A percentile compares a stretch with the other conserved stretches of the same genome.
phyloP scores from a whole-genome alignment of 2,113 vertebrate genomes.

The Origma solitaria region DNA sequence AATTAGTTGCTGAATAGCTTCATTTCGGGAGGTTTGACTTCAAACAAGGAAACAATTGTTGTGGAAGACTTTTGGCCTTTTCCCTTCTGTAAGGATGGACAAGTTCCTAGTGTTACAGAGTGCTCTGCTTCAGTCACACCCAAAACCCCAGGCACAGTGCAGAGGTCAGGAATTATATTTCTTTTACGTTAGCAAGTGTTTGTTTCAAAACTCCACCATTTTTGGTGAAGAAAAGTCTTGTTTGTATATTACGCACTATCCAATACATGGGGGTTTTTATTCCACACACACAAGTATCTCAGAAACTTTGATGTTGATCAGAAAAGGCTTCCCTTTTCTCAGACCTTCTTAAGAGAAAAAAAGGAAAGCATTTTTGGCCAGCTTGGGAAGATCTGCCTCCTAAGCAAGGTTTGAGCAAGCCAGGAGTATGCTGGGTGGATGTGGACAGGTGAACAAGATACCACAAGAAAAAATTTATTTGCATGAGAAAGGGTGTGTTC shows the following conservation, averaged over 20 bases:
- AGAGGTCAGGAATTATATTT: not conserved
- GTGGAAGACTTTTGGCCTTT: not conserved
- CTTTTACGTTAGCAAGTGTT: not conserved
- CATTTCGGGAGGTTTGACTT: not conserved
- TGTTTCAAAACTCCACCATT: not conserved
- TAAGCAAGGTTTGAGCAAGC: not conserved
- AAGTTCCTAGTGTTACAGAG: not conserved
- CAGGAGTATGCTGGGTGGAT: not conserved
- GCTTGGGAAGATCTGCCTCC: not conserved
- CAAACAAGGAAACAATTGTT: not conserved
- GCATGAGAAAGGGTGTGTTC: not conserved
- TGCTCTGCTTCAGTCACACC: not conserved
- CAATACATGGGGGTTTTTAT: not conserved
- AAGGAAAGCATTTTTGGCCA: not conserved
- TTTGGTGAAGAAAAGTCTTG: not conserved
- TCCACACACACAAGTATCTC: not conserved
- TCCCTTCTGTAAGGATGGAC: not conserved
- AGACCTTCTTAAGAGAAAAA: not conserved
- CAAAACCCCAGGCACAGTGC: not conserved
- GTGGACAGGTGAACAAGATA: not conserved
- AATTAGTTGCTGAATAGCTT: not conserved
- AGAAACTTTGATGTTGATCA: not conserved
- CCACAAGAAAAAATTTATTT: not conserved
- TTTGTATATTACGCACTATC: not conserved
- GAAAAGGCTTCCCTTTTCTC: not conserved